These are phyloP conservation scores for Actenoides lindsayi DNA, from an alignment of 2,113 vertebrate genomes.

Conservation along the genomic window DNA sequence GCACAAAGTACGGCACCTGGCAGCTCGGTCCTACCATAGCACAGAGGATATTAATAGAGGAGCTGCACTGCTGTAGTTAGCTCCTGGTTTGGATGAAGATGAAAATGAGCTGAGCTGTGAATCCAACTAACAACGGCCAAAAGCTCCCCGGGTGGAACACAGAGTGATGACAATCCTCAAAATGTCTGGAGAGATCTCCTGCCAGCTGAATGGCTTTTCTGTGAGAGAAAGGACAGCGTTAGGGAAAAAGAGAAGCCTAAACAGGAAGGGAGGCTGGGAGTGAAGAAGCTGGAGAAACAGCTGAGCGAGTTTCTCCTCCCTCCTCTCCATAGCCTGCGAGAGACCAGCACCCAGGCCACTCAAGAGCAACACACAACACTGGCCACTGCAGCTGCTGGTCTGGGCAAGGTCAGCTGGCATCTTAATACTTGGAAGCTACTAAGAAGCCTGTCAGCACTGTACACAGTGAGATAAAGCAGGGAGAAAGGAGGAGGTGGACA, in stretches of 20 bases:
- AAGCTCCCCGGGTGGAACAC: conserved; percentile 20
- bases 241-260: background rate
- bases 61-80: conserved; percentile 28
- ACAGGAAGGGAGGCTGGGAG: background rate
- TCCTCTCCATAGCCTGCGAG: background rate
- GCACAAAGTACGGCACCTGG: conserved; percentile 46
- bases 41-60: background rate
- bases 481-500: background rate
- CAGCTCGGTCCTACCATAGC: background rate
- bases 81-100: background rate
- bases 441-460: background rate
- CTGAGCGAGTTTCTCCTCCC: background rate
- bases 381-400: background rate
- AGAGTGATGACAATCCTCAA: conserved; percentile 21
- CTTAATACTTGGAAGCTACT: background rate
- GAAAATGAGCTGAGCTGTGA: conserved; percentile 43
- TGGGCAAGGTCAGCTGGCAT: background rate
- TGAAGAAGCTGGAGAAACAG: background rate
- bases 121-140: conserved; percentile 32
- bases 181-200: conserved; percentile 14
- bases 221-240: conserved; percentile 8
- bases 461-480: background rate
- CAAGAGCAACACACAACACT: background rate
- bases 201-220: background rate
- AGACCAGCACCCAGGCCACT: background rate